Evolutionary conservation across 2,888 invertebrate genomes (phyloP).

Genomic region (Saturnia pavonia): DNA sequence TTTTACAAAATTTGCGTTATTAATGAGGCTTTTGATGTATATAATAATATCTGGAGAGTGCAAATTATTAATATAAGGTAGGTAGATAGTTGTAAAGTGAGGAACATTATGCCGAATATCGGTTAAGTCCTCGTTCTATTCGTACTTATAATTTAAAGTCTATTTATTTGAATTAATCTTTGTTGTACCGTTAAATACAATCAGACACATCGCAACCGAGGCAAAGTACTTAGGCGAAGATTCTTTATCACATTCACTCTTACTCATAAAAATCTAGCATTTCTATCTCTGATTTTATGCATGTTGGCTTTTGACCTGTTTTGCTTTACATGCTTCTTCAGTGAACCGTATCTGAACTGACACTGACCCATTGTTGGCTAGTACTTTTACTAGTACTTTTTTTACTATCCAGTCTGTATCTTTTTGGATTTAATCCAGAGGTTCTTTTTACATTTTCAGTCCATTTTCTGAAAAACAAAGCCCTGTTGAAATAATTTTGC

Average conservation of each 20-base stretch:
- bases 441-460: not conserved
- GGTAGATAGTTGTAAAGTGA: not conserved
- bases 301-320: not conserved
- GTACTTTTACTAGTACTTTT: not conserved
- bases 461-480: not conserved
- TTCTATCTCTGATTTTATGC: not conserved
- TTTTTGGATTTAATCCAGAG: not conserved
- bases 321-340: not conserved
- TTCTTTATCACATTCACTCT: not conserved
- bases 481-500: not conserved
- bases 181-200: not conserved
- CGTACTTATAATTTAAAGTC: not conserved
- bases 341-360: not conserved
- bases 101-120: not conserved
- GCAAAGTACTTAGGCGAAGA: not conserved
- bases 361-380: not conserved
- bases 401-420: not conserved
- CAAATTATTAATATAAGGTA: not conserved
- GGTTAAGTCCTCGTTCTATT: not conserved
- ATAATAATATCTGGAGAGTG: constrained; percentile 1
- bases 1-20: not conserved
- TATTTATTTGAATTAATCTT: not conserved
- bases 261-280: no score
- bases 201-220: not conserved
- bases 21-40: constrained; percentile 4